Percentiles rank a stretch among this genome's conserved stretches.
phyloP scores from a whole-genome alignment of 2,888 invertebrate genomes.

The Frankliniella fusca region DNA sequence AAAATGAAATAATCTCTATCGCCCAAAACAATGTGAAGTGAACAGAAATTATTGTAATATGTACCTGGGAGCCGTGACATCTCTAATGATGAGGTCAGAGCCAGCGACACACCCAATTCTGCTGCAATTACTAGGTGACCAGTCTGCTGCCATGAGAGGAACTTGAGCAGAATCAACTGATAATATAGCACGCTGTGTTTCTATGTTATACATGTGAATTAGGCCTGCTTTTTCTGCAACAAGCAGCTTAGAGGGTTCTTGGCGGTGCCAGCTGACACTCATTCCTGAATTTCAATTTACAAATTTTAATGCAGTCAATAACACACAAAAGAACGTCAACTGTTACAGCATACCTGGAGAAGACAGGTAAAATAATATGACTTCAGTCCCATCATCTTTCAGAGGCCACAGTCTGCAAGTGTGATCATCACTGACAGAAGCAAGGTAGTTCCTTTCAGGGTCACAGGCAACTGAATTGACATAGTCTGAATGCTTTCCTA shows the following conservation, averaged over 20 bases:
- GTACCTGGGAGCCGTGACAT: constrained; percentile 62
- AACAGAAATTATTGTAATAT: background rate
- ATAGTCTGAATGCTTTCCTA: constrained; percentile 62
- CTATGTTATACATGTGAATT: constrained; percentile 67
- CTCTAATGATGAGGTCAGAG: constrained; percentile 65
- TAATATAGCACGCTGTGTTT: constrained; percentile 60
- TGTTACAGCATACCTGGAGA: constrained; percentile 54
- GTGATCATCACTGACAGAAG: constrained; percentile 73
- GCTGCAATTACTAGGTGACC: constrained; percentile 61
- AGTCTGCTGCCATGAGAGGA: constrained; percentile 65
- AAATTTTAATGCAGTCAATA: too few species aligned
- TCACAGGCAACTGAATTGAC: constrained; percentile 68
- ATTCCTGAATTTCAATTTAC: constrained; percentile 45
- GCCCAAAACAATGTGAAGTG: constrained; percentile 31
- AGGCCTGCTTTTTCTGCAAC: constrained; percentile 73
- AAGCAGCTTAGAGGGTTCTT: constrained; percentile 65
- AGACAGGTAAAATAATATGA: constrained; percentile 58
- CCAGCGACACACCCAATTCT: constrained; percentile 60
- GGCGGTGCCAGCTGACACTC: constrained; percentile 64
- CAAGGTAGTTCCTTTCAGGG: constrained; percentile 62
- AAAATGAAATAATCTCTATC: constrained; percentile 15
- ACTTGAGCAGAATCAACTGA: constrained; percentile 60
- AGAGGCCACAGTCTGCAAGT: constrained; percentile 65
- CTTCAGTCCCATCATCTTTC: constrained; percentile 51
- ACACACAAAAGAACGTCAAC: too few species aligned